A percentile compares a stretch with the other conserved stretches of the same genome.
Evolutionary conservation across 2,888 invertebrate genomes (phyloP).

Genomic region (Cheiracanthium punctorium): DNA sequence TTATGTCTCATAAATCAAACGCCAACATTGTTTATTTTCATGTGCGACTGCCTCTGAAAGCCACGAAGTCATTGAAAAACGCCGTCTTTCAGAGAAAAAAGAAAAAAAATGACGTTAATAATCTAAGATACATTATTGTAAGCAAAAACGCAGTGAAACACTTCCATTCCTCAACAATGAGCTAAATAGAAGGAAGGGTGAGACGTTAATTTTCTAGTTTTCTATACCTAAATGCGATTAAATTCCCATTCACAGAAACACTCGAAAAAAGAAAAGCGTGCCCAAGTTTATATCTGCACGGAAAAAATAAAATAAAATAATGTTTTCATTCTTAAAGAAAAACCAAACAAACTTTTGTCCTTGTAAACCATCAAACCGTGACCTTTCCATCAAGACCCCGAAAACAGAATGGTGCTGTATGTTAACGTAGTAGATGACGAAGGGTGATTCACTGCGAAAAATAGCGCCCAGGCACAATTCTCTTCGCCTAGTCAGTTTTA

Average conservation of each 20-base stretch:
- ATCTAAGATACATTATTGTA: background rate
- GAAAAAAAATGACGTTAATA: background rate
- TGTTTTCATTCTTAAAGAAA: conserved; percentile 9
- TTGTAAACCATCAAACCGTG: conserved; percentile 53
- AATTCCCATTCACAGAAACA: background rate
- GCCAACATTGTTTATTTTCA: too few species aligned
- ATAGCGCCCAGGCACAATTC: conserved; percentile 22
- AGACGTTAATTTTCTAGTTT: background rate
- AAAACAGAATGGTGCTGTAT: conserved; percentile 1
- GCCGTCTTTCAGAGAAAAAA: too few species aligned
- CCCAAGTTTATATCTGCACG: too few species aligned
- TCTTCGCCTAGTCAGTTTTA: conserved; percentile 14
- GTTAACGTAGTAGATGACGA: too few species aligned
- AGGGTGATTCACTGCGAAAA: conserved; percentile 12
- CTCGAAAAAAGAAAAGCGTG: background rate
- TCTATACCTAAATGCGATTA: background rate
- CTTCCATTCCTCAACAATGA: background rate
- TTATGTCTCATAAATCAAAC: too few species aligned
- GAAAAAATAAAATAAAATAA: conserved; percentile 18
- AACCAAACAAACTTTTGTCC: conserved; percentile 39
- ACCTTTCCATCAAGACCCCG: conserved; percentile 19
- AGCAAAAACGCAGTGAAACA: background rate
- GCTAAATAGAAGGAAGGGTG: background rate
- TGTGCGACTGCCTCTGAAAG: too few species aligned
- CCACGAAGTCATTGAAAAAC: too few species aligned